A percentile compares a stretch with the other conserved stretches of the same genome.
Conservation (phyloP, 1,140 invertebrate genomes). For the Drosophila obscura region DNA sequence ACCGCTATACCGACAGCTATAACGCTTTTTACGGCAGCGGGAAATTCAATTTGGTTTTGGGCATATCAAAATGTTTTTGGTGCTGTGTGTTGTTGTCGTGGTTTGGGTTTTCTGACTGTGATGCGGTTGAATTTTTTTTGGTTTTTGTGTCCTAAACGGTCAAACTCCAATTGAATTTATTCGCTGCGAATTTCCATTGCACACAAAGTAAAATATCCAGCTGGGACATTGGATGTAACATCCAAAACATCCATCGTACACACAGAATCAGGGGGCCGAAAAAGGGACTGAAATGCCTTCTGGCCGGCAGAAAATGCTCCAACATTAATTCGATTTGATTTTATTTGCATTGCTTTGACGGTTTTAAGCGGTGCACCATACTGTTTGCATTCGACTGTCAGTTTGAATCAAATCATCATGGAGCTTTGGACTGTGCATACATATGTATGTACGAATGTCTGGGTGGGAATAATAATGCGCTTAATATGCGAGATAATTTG, state of each 20-base stretch:
- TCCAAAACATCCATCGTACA: constrained; percentile 15
- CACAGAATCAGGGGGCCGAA: constrained; percentile 4
- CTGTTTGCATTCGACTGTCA: constrained; percentile 30
- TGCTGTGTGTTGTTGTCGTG: constrained; percentile 40
- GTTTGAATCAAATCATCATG: constrained; percentile 48
- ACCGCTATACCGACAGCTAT: constrained; percentile 32
- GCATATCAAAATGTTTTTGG: constrained; percentile 77
- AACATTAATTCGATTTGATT: constrained; percentile 79
- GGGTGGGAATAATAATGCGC: constrained; percentile 38
- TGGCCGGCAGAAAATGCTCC: constrained; percentile 28
- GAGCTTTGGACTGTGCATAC: background rate
- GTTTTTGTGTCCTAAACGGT: constrained; percentile 59
- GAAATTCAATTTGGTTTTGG: constrained; percentile 78
- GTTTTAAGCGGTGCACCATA: constrained; percentile 57
- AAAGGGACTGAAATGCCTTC: constrained; percentile 30
- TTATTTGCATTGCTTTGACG: constrained; percentile 79
- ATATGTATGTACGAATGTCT: background rate
- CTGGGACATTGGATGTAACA: constrained; percentile 5
- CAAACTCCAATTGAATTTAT: constrained; percentile 78
- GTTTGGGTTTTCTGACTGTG: constrained; percentile 29
- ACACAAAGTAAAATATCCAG: constrained; percentile 61
- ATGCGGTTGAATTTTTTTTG: constrained; percentile 18
- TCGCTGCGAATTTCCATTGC: constrained; percentile 73
- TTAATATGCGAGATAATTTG: constrained; percentile 60
- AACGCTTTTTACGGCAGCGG: constrained; percentile 46